phyloP scores from a whole-genome alignment of 1,140 invertebrate genomes.

The Pseudomyrmex pallidus region DNA sequence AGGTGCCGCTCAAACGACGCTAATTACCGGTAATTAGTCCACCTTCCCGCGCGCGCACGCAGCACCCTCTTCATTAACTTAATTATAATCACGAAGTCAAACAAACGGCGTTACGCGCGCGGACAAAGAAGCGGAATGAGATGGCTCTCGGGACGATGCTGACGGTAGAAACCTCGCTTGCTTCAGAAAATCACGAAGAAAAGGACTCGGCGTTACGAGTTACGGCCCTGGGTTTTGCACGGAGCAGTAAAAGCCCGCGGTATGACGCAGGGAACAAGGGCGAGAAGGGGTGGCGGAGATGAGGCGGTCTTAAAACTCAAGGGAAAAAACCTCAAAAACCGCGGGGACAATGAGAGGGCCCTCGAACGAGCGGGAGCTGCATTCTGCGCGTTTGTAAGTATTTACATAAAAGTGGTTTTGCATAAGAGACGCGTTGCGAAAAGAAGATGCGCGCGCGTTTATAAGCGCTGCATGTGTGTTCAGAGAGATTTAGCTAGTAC shows the following conservation, averaged over 20 bases:
- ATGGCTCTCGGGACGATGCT: constrained; percentile 20
- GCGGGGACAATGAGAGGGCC: constrained; percentile 45
- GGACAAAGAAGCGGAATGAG: constrained; percentile 73
- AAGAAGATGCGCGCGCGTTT: background rate
- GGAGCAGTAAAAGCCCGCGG: constrained; percentile 72
- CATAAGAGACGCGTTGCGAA: constrained; percentile 49
- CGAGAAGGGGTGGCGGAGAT: background rate
- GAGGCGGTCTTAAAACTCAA: constrained; percentile 37
- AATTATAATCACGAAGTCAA: constrained; percentile 79
- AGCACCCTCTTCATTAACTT: constrained; percentile 75
- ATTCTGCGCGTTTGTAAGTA: constrained; percentile 50
- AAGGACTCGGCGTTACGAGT: constrained; percentile 57
- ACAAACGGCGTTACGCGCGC: constrained; percentile 70
- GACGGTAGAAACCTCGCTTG: constrained; percentile 64
- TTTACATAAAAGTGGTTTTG: constrained; percentile 69
- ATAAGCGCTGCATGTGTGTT: background rate
- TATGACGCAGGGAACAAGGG: background rate
- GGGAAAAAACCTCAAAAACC: constrained; percentile 9
- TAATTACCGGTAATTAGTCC: constrained; percentile 78
- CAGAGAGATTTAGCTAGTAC: background rate
- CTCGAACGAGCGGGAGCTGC: constrained; percentile 10
- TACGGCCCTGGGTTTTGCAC: constrained; percentile 76
- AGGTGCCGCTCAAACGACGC: constrained; percentile 70
- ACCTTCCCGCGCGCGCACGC: background rate
- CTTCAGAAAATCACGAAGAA: constrained; percentile 55